Evolutionary conservation across 1,140 invertebrate species (phyloP), one percentile per base, ranked within the genome.

Genomic region (Monomorium pharaonis): DNA sequence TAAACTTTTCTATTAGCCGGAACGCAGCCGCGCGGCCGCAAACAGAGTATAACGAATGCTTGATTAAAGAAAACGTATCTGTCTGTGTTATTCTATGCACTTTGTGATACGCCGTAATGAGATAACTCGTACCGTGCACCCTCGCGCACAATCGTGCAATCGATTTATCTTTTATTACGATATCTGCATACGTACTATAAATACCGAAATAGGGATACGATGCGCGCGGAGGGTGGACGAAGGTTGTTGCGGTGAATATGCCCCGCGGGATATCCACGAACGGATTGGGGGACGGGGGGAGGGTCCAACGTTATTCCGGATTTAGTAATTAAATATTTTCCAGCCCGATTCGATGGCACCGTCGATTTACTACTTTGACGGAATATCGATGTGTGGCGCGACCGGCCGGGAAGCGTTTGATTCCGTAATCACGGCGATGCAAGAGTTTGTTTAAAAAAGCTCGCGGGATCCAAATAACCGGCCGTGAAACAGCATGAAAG

Each of bases 251-350:
- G 70, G 67, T 85, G 65, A 72, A 83, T 89, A 92, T 93, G 91
- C 92, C 93, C 92, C 67, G 87, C 86, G 93, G 93, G 89, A 89
- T n/a, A n/a, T 83, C 42, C 76, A 80, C 90, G 74, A 84, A 54
- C 84, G 56, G 1, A 7, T 9, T 21, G n/a, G 76, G 63, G 76
- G n/a, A 30, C n/a, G 33, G n/a, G 33, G 62, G 62, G 62, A 63
- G 77, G 67, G 75, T 24, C 76, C 89, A 88, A 94, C 94, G 90
- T 91, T 92, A 93, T 91, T 86, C 89, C 90, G 91, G 90, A 94
- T 94, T 94, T 92, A 92, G 76, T 92, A 94, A 94, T 94, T 94
- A 93, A 94, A 94, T 92, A 91, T 87, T 86, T 91, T 92, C 60
- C 72, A 44, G 86, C 42, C 60, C 83, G 65, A 84, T 77, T 84